phyloP scores from a whole-genome alignment of 2,888 invertebrate species.

The Folsomia candida region DNA sequence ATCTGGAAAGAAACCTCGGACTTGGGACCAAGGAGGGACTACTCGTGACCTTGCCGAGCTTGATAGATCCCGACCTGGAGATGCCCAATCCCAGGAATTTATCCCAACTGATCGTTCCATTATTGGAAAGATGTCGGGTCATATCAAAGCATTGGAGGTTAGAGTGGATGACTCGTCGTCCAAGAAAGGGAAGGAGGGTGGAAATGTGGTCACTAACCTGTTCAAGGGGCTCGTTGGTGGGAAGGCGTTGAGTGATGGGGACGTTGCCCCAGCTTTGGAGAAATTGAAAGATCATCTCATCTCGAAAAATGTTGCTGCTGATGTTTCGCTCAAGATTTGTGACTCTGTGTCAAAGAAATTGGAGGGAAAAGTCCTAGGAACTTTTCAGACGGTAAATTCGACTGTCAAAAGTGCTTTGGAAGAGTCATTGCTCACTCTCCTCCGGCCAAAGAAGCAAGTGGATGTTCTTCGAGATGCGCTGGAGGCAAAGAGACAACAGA shows the following conservation, averaged over 20 bases:
- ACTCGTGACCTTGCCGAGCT: conserved; percentile 35
- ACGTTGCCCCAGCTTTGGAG: conserved; percentile 82
- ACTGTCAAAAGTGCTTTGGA: conserved; percentile 84
- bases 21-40: conserved; percentile 76
- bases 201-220: conserved; percentile 52
- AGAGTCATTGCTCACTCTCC: conserved; percentile 86
- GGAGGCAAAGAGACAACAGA: conserved; percentile 73
- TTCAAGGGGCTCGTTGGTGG: conserved; percentile 73
- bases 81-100: conserved; percentile 54
- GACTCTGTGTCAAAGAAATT: conserved; percentile 86
- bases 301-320: conserved; percentile 93
- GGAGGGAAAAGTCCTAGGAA: conserved; percentile 88
- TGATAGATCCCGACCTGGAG: conserved; percentile 52
- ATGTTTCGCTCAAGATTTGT: conserved; percentile 90
- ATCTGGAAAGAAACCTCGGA: conserved; percentile 83
- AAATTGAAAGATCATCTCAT: conserved; percentile 95
- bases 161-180: conserved; percentile 67
- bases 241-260: conserved; percentile 76
- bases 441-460: conserved; percentile 90
- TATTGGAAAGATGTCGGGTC: conserved; percentile 80
- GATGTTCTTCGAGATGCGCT: conserved; percentile 94
- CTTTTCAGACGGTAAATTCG: conserved; percentile 87
- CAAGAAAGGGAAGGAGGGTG: conserved; percentile 59
- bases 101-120: conserved; percentile 68
- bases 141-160: conserved; percentile 77